Percentiles rank a stretch among this genome's conserved stretches.
Conservation (phyloP, 2,888 invertebrate species). For the Nomada hirtipes region DNA sequence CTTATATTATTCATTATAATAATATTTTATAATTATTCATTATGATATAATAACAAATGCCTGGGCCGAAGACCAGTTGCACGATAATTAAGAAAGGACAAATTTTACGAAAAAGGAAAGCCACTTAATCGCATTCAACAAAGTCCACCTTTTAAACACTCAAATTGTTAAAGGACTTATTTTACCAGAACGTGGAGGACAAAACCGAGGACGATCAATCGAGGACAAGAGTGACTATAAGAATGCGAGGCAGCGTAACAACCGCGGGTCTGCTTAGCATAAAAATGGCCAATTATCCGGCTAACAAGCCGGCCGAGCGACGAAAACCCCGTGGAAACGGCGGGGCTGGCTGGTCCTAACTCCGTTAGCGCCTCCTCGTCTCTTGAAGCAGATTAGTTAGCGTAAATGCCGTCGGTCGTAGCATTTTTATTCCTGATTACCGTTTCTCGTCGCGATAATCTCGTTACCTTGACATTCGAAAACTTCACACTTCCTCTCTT, state of each 20-base stretch:
- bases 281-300: constrained; percentile 81
- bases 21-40: too few relatives aligned
- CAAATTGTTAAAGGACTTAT: neutral
- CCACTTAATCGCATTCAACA: too few relatives aligned
- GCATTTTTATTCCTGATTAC: constrained; percentile 82
- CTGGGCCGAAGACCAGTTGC: too few relatives aligned
- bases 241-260: constrained; percentile 61
- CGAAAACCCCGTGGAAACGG: constrained; percentile 53
- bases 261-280: constrained; percentile 77
- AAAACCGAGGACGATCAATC: constrained; percentile 37
- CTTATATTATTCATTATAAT: too few relatives aligned
- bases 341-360: constrained; percentile 66
- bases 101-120: too few relatives aligned
- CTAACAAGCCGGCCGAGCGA: constrained; percentile 77
- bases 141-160: neutral
- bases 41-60: too few relatives aligned
- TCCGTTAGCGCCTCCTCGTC: constrained; percentile 73
- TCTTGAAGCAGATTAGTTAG: constrained; percentile 82
- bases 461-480: constrained; percentile 75
- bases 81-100: too few relatives aligned
- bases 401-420: constrained; percentile 81
- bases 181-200: neutral
- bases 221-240: constrained; percentile 39
- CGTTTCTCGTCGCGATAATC: constrained; percentile 79
- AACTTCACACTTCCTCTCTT: constrained; percentile 59